Percentiles rank a stretch among this genome's conserved stretches.
Conservation (phyloP, 2,113 vertebrate genomes). For the Lepus timidus region DNA sequence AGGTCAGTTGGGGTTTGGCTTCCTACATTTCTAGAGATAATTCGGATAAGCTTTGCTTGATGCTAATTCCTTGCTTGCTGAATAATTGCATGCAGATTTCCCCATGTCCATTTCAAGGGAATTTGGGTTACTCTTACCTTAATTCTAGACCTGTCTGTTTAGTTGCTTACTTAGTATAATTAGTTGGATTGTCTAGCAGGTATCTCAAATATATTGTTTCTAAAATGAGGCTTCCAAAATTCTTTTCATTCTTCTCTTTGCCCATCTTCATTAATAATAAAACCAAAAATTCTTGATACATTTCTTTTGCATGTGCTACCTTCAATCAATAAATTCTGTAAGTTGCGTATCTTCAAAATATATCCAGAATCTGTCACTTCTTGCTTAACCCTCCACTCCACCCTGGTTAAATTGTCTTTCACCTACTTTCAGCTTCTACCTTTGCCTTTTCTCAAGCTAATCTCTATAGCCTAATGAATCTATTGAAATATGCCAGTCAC, state of each 20-base stretch:
- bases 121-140: not conserved
- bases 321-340: not conserved
- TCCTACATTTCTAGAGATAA: slow-evolving; percentile 10
- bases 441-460: not conserved
- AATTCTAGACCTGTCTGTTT: not conserved
- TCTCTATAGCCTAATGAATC: not conserved
- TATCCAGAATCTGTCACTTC: not conserved
- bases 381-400: not conserved
- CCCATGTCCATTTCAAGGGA: not conserved
- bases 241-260: not conserved
- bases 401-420: not conserved
- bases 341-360: not conserved
- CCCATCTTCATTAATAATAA: not conserved
- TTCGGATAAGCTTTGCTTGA: not conserved
- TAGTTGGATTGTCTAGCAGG: not conserved
- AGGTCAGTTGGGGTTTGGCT: not conserved
- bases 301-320: not conserved
- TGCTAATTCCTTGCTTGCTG: not conserved
- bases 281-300: not conserved
- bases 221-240: not conserved
- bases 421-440: not conserved
- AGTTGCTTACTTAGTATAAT: not conserved
- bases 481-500: not conserved
- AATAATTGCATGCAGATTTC: not conserved
- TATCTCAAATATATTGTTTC: not conserved